phyloP scores from a whole-genome alignment of 2,888 invertebrate genomes.

The Schizotus pectinicornis region DNA sequence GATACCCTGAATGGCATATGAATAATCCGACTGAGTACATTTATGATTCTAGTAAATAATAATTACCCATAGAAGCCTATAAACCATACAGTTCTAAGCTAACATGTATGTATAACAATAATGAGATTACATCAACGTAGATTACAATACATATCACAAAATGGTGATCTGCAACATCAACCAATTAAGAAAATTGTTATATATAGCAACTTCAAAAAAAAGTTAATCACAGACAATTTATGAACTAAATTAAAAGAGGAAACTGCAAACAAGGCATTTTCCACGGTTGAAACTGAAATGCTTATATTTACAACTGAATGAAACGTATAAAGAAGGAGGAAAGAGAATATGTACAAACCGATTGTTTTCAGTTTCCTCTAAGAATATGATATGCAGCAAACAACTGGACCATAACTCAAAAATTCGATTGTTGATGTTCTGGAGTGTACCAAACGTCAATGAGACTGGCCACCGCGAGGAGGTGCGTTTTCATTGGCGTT shows the following conservation, averaged over 20 bases:
- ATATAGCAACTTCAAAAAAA: constrained; percentile 38
- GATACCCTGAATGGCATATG: constrained; percentile 35
- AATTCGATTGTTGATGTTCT: constrained; percentile 10
- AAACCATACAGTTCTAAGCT: constrained; percentile 44
- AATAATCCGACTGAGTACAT: constrained; percentile 33
- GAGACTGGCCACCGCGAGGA: no score
- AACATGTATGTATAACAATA: constrained; percentile 47
- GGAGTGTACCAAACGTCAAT: background rate
- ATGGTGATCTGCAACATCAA: constrained; percentile 42
- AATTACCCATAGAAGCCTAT: constrained; percentile 37
- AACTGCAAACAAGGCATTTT: constrained; percentile 7
- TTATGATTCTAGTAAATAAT: constrained; percentile 32
- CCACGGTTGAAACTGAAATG: background rate
- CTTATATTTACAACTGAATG: no score
- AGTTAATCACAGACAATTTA: constrained; percentile 45
- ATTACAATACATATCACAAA: constrained; percentile 44
- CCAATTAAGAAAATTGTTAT: constrained; percentile 34
- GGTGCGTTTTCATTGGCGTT: no score
- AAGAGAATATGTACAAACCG: no score
- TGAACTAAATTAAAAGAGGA: constrained; percentile 36
- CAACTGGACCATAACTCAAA: constrained; percentile 6
- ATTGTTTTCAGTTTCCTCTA: constrained; percentile 13
- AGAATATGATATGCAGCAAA: constrained; percentile 26
- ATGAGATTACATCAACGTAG: constrained; percentile 49
- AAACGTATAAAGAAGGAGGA: no score